phyloP scores from a whole-genome alignment of 2,113 vertebrate genomes.

The Brevimyrus niger region DNA sequence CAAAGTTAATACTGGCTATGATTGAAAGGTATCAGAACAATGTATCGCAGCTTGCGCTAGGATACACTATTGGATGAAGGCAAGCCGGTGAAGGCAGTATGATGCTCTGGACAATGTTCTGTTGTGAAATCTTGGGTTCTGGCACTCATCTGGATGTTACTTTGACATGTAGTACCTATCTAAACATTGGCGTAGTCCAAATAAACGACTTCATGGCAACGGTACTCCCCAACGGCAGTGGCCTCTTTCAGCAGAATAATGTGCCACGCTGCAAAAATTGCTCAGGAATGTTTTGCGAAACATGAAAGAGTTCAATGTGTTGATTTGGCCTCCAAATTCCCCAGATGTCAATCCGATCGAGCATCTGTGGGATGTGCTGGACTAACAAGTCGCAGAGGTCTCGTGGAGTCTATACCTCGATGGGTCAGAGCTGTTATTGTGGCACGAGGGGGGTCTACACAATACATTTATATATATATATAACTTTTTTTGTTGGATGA shows the following conservation, averaged over 20 bases:
- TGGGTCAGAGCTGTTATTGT: no score
- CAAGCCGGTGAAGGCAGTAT: neutral
- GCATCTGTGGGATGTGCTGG: neutral
- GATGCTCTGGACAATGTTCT: neutral
- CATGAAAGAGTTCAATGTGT: neutral
- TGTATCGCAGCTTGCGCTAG: neutral
- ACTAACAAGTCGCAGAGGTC: neutral
- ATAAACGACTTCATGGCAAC: neutral
- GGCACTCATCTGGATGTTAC: neutral
- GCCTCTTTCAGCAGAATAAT: neutral
- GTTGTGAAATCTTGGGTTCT: neutral
- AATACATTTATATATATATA: no score
- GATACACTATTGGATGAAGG: neutral
- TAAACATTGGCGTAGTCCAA: neutral
- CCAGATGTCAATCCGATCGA: neutral
- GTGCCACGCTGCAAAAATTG: neutral
- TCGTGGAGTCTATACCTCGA: no score
- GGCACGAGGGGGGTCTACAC: no score
- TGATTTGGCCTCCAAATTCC: neutral
- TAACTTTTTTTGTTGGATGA: neutral
- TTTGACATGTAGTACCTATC: neutral
- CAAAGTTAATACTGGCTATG: neutral
- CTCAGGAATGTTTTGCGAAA: neutral
- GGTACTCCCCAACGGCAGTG: neutral
- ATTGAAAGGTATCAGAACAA: neutral